phyloP scores from a whole-genome alignment of 2,113 vertebrate genomes.

The Lepisosteus osseus region DNA sequence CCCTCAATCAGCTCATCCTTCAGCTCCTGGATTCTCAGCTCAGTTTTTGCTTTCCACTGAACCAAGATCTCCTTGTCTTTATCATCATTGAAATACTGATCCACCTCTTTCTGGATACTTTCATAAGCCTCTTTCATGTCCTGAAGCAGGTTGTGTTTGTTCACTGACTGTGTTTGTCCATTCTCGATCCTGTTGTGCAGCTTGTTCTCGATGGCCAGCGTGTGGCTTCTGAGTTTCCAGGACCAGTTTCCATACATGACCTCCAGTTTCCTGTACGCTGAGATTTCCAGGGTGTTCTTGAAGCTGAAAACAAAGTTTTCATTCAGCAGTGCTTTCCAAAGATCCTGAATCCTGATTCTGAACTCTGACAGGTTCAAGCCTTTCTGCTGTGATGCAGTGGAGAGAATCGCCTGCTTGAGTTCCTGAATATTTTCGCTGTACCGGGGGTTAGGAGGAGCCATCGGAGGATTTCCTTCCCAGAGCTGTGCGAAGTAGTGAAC shows the following conservation, averaged over 20 bases:
- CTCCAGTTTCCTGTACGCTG: constrained; percentile 48
- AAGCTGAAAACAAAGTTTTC: constrained; percentile 56
- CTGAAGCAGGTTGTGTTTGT: constrained; percentile 1
- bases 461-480: constrained; percentile 42
- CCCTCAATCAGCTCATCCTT: constrained; percentile 35
- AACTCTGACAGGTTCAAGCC: constrained; percentile 33
- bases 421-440: constrained; percentile 39
- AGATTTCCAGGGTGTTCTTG: constrained; percentile 55
- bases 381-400: constrained; percentile 10
- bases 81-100: constrained; percentile 47
- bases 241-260: not conserved
- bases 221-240: constrained; percentile 37
- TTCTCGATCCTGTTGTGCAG: constrained; percentile 44
- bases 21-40: constrained; percentile 33
- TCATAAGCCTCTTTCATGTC: constrained; percentile 17
- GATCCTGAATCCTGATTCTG: constrained; percentile 49
- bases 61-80: constrained; percentile 42
- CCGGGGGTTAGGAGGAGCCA: constrained; percentile 38
- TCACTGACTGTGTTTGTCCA: constrained; percentile 4
- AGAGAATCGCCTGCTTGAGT: constrained; percentile 25
- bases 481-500: constrained; percentile 41
- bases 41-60: constrained; percentile 44
- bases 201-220: constrained; percentile 45
- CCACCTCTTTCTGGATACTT: constrained; percentile 33
- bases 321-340: constrained; percentile 36